Evolutionary conservation across 2,797 vertebrate genomes (phyloP).

Genomic region (Xenopus petersii): DNA sequence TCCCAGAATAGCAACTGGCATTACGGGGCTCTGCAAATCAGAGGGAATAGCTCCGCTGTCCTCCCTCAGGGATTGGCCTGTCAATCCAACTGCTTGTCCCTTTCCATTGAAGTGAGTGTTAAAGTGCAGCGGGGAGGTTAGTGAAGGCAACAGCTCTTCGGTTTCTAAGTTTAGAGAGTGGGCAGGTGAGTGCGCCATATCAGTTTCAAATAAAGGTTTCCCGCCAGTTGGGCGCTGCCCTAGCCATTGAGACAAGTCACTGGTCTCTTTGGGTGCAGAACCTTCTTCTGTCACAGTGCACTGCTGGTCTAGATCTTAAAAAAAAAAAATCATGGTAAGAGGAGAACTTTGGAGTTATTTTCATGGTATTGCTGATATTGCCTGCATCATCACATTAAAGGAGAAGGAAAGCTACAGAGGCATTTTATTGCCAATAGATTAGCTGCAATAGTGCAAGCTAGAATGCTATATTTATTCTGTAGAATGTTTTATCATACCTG

Average conservation of each 20-base stretch:
- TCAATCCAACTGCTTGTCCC: conserved; percentile 58
- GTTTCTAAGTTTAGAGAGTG: conserved; percentile 64
- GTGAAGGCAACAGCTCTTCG: conserved; percentile 58
- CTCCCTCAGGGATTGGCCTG: conserved; percentile 78
- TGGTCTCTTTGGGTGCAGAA: conserved; percentile 79
- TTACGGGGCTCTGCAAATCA: conserved; percentile 83
- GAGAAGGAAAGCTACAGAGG: too few species aligned
- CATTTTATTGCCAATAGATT: too few species aligned
- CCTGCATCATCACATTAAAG: too few species aligned
- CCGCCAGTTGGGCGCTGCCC: conserved; percentile 70
- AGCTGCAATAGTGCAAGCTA: too few species aligned
- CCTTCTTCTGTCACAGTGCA: conserved; percentile 88
- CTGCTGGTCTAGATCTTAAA: conserved; percentile 89
- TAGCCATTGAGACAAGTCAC: conserved; percentile 80
- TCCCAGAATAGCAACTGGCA: conserved; percentile 69
- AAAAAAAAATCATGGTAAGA: conserved; percentile 37
- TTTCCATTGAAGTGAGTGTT: conserved; percentile 95
- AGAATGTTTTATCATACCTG: too few species aligned
- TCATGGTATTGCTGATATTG: too few species aligned
- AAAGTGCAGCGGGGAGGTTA: conserved; percentile 91
- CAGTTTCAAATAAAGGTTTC: conserved; percentile 48
- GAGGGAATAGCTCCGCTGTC: conserved; percentile 83
- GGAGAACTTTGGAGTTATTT: background rate
- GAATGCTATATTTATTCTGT: too few species aligned
- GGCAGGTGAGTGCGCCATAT: conserved; percentile 51